These are phyloP conservation scores for Thamnophis elegans DNA, from an alignment of 2,797 vertebrate genomes.

Conservation along the genomic window DNA sequence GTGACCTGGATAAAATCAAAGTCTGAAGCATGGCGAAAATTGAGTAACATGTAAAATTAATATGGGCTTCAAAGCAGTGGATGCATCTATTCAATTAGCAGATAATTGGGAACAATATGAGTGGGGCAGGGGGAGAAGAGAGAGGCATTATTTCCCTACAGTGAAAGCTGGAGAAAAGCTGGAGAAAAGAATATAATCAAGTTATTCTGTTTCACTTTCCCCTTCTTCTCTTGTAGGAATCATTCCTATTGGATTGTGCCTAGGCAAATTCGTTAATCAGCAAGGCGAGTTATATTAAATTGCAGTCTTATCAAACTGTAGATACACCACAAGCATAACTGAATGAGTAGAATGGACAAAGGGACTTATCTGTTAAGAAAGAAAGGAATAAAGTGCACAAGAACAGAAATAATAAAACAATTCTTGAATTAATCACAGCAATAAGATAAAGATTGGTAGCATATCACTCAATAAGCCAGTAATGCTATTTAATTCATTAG, in stretches of 20 bases:
- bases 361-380: not conserved
- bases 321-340: conserved; percentile 12
- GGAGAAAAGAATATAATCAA: not conserved
- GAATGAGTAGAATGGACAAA: not conserved
- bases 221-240: not conserved
- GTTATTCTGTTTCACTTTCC: not conserved
- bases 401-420: conserved; percentile 29
- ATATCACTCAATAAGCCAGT: conserved; percentile 1
- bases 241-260: not conserved
- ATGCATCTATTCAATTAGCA: not conserved
- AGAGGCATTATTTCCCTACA: not conserved
- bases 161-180: not conserved
- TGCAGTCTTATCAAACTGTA: conserved; percentile 22
- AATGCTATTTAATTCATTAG: conserved; percentile 23
- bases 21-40: not conserved
- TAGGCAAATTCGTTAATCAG: not conserved
- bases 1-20: too few species aligned
- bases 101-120: not conserved
- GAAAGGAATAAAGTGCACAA: not conserved
- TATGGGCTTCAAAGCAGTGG: not conserved
- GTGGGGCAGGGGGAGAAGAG: not conserved
- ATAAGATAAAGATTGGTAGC: not conserved
- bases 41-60: not conserved
- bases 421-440: conserved; percentile 23
- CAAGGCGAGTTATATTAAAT: conserved; percentile 1